Conservation (phyloP, 2,797 vertebrate species). For the Percopsis omiscomaycus region DNA sequence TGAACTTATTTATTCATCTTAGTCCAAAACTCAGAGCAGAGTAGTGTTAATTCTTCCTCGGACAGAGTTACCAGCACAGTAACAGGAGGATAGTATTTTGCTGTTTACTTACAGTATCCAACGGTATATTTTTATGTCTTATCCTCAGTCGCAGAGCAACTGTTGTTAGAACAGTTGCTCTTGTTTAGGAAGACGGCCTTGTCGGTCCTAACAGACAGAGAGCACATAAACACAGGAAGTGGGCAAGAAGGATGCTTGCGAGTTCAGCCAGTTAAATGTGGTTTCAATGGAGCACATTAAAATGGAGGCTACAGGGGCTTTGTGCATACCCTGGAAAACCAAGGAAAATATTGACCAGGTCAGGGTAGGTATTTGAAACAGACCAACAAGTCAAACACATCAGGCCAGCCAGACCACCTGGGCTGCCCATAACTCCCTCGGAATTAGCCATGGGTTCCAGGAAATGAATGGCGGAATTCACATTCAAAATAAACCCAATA, state of each 20-base stretch:
- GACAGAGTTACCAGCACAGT: slow-evolving; percentile 26
- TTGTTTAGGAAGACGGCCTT: slow-evolving; percentile 33
- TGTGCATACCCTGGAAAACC: slow-evolving; percentile 37
- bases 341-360: slow-evolving; percentile 63
- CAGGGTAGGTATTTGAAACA: slow-evolving; percentile 48
- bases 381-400: slow-evolving; percentile 44
- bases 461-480: slow-evolving; percentile 35
- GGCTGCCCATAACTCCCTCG: slow-evolving; percentile 17
- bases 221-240: slow-evolving; percentile 54
- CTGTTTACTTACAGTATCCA: slow-evolving; percentile 11
- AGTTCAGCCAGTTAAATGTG: slow-evolving; percentile 19
- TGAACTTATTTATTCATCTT: slow-evolving; percentile 28
- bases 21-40: slow-evolving; percentile 19
- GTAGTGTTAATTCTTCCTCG: slow-evolving; percentile 37
- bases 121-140: slow-evolving; percentile 46
- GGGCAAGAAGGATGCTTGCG: slow-evolving; percentile 14
- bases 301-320: slow-evolving; percentile 23
- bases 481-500: slow-evolving; percentile 46
- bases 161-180: slow-evolving; percentile 31
- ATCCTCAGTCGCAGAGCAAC: slow-evolving; percentile 7
- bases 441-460: slow-evolving; percentile 34
- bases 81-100: slow-evolving; percentile 37
- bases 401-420: slow-evolving; percentile 53
- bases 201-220: slow-evolving; percentile 38
- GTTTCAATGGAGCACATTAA: slow-evolving; percentile 27